These are phyloP conservation scores for Ectemnius continuus DNA, from an alignment of 2,888 invertebrate genomes.

Conservation along the genomic window DNA sequence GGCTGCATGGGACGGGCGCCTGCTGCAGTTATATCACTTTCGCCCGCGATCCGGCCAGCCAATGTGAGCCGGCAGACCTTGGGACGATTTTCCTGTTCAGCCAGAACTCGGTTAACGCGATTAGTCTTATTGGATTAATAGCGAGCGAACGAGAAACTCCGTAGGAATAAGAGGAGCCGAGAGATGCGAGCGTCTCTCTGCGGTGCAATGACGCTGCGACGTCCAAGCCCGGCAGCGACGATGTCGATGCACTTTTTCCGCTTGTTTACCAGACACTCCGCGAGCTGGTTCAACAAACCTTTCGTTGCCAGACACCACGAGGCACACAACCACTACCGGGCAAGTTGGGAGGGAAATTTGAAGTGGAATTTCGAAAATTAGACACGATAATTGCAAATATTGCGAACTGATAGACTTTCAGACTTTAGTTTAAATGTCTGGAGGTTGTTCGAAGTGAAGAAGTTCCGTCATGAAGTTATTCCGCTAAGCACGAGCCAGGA, in stretches of 20 bases:
- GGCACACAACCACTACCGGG: no score
- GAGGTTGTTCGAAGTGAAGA: no score
- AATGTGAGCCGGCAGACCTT: slow-evolving; percentile 52
- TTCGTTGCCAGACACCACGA: background rate
- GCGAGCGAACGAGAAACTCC: slow-evolving; percentile 31
- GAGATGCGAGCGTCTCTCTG: background rate
- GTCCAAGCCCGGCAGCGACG: slow-evolving; percentile 1
- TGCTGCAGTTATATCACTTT: slow-evolving; percentile 24
- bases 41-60: slow-evolving; percentile 34
- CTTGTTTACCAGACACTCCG: slow-evolving; percentile 23
- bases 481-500: no score
- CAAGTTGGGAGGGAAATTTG: no score
- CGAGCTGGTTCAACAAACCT: background rate
- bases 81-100: slow-evolving; percentile 54
- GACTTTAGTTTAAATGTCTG: no score
- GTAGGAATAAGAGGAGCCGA: slow-evolving; percentile 17
- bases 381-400: no score
- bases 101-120: slow-evolving; percentile 52
- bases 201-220: background rate
- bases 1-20: slow-evolving; percentile 13
- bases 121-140: slow-evolving; percentile 60
- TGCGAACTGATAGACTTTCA: no score
- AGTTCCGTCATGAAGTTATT: no score
- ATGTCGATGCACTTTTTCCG: slow-evolving; percentile 50
- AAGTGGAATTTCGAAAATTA: no score